Percentiles rank a stretch among this genome's conserved stretches.
Evolutionary conservation across 2,888 invertebrate species (phyloP).

Genomic region (Spisula solida): DNA sequence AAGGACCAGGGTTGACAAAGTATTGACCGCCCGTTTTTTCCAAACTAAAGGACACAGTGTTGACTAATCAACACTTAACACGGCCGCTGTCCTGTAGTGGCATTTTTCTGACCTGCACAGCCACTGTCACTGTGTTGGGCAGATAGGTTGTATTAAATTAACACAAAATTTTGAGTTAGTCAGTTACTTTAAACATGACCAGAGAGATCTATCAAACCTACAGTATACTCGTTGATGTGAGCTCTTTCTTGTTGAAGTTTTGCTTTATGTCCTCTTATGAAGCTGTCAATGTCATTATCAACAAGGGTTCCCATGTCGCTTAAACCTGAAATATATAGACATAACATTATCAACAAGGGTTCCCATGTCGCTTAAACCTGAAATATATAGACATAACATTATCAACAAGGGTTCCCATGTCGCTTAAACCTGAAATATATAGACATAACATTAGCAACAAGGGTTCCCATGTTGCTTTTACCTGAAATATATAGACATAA

Average conservation of each 20-base stretch:
- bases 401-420: constrained; percentile 71
- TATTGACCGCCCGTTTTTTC: no score
- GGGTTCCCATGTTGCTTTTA: constrained; percentile 54
- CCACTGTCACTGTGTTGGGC: no score
- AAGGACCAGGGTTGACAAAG: no score
- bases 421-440: neutral
- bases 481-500: constrained; percentile 59
- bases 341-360: constrained; percentile 77
- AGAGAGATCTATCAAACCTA: constrained; percentile 7
- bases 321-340: neutral
- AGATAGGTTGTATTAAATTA: neutral
- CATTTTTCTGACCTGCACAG: no score
- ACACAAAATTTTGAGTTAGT: neutral
- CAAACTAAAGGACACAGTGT: no score
- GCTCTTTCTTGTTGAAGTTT: constrained; percentile 76
- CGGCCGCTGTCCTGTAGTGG: no score
- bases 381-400: constrained; percentile 69
- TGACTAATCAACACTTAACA: no score
- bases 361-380: constrained; percentile 50
- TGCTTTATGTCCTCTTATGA: constrained; percentile 79
- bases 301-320: constrained; percentile 64
- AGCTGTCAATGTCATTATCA: constrained; percentile 80
- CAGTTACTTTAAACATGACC: neutral
- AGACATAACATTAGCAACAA: constrained; percentile 76
- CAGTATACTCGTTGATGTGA: constrained; percentile 48